These are phyloP conservation scores for Tenualosa thibaudeaui DNA, from an alignment of 2,797 vertebrate species.

Conservation along the genomic window DNA sequence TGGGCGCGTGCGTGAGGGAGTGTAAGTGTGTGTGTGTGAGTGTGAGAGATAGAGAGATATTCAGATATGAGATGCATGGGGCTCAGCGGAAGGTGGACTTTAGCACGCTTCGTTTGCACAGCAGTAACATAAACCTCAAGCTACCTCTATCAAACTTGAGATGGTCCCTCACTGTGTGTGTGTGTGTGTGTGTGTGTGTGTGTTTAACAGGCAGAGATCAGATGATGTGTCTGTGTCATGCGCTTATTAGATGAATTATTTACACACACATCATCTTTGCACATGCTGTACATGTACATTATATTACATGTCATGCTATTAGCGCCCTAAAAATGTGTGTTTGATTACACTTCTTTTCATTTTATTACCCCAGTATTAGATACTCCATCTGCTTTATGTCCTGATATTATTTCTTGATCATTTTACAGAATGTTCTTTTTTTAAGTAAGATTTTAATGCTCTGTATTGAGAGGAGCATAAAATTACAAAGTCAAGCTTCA, in stretches of 20 bases:
- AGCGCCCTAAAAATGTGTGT: background rate
- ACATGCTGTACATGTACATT: too few relatives aligned
- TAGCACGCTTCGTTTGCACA: too few relatives aligned
- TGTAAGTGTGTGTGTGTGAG: constrained; percentile 1
- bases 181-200: constrained; percentile 10
- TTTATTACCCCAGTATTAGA: background rate
- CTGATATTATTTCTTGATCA: constrained; percentile 18
- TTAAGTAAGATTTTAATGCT: background rate
- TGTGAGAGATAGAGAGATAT: background rate
- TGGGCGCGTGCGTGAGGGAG: background rate
- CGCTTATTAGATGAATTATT: background rate
- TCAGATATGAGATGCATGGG: too few relatives aligned
- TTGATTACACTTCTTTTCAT: background rate
- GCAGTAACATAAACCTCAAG: too few relatives aligned
- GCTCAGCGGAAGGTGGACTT: too few relatives aligned
- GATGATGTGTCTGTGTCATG: background rate
- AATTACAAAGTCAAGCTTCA: background rate
- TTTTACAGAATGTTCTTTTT: constrained; percentile 42
- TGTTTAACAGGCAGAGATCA: background rate
- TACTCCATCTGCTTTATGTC: background rate
- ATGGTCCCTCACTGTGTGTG: background rate
- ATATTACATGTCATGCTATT: background rate
- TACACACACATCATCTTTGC: background rate
- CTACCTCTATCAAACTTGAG: too few relatives aligned
- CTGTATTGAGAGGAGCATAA: constrained; percentile 39